Evolutionary conservation across 2,797 vertebrate species (phyloP).

Genomic region (Emys orbicularis): DNA sequence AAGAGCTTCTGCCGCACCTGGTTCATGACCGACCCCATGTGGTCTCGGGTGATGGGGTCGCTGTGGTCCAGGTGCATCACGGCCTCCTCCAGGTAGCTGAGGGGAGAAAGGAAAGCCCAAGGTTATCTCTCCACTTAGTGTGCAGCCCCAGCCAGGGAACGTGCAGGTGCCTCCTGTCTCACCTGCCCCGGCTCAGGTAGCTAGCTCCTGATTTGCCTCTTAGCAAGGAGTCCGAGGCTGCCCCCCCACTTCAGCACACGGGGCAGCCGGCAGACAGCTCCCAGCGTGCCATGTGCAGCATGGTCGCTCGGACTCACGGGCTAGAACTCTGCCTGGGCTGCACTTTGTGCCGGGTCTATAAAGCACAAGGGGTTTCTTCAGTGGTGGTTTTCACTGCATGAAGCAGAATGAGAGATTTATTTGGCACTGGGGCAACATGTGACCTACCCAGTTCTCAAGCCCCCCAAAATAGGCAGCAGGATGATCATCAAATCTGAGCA

Average conservation of each 20-base stretch:
- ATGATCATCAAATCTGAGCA: background rate
- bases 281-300: background rate
- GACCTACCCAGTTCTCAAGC: background rate
- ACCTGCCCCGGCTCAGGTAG: background rate
- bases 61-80: slow-evolving; percentile 97
- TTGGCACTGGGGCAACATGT: background rate
- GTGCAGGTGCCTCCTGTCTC: background rate
- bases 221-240: background rate
- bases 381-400: background rate
- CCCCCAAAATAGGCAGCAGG: background rate
- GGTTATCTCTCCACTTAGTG: background rate
- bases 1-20: slow-evolving; percentile 96
- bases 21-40: slow-evolving; percentile 95
- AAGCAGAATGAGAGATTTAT: background rate
- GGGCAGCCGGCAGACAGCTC: background rate
- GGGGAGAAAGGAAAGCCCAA: background rate
- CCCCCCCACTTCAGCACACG: too few species aligned
- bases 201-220: background rate
- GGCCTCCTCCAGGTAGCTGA: slow-evolving; percentile 96
- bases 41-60: slow-evolving; percentile 96
- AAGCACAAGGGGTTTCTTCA: background rate
- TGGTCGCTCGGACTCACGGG: background rate
- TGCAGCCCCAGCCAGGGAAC: fast-evolving
- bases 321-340: background rate
- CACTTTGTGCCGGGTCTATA: background rate